A percentile compares a stretch with the other conserved stretches of the same genome.
Conservation (phyloP, 2,888 invertebrate genomes). For the Macroteleia sp. region DNA sequence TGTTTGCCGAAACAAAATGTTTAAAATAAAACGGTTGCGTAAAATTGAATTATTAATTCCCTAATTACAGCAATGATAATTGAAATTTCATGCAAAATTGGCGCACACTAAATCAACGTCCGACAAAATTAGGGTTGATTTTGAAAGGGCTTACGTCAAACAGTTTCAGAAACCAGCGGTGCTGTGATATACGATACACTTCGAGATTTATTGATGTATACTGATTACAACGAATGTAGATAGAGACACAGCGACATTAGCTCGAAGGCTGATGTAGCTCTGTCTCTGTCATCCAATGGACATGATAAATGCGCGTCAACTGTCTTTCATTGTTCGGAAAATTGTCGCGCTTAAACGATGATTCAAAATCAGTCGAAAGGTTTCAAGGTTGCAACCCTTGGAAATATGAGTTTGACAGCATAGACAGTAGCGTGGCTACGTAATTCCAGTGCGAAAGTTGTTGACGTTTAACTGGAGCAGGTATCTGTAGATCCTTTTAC, state of each 20-base stretch:
- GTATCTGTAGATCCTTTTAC: slow-evolving; percentile 65
- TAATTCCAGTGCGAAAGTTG: slow-evolving; percentile 59
- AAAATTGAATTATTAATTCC: too few species aligned
- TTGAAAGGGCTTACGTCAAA: slow-evolving; percentile 50
- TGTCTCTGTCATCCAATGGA: slow-evolving; percentile 1
- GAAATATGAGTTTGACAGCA: slow-evolving; percentile 33
- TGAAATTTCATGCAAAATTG: slow-evolving; percentile 36
- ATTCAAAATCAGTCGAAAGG: slow-evolving; percentile 17
- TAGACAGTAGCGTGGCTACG: slow-evolving; percentile 48
- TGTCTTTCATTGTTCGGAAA: slow-evolving; percentile 35
- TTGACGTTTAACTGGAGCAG: slow-evolving; percentile 78
- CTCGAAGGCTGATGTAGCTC: background rate
- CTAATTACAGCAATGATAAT: slow-evolving; percentile 3
- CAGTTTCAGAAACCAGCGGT: slow-evolving; percentile 19
- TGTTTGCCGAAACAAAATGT: too few species aligned
- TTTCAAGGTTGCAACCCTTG: slow-evolving; percentile 53
- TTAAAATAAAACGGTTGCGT: too few species aligned
- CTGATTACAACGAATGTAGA: slow-evolving; percentile 35
- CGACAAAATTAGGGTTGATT: slow-evolving; percentile 27
- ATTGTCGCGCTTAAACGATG: slow-evolving; percentile 20
- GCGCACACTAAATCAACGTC: slow-evolving; percentile 26
- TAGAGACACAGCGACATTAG: slow-evolving; percentile 10
- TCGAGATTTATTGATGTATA: slow-evolving; percentile 45
- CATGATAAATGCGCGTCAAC: slow-evolving; percentile 36
- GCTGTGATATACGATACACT: slow-evolving; percentile 40